Evolutionary conservation across 2,113 vertebrate genomes (phyloP).

Genomic region (Procavia capensis): DNA sequence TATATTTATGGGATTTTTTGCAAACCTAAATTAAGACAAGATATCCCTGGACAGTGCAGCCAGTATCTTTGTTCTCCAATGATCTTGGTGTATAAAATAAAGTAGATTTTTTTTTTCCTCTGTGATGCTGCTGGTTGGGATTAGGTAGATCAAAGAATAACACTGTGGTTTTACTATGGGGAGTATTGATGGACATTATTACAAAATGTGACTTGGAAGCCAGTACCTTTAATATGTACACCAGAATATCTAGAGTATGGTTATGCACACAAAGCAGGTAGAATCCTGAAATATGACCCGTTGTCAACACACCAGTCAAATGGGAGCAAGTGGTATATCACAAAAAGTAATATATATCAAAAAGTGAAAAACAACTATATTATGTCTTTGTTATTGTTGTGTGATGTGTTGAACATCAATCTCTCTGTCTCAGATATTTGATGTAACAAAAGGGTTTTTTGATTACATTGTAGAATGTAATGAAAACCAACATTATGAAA

Average conservation of each 20-base stretch:
- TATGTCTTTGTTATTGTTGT: too few species aligned
- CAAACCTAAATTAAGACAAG: neutral
- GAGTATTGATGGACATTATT: neutral
- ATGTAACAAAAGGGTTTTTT: neutral
- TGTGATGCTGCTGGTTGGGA: neutral
- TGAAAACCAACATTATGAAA: neutral
- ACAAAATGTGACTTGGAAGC: neutral
- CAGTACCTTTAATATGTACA: neutral
- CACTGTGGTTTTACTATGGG: neutral
- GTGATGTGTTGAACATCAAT: neutral
- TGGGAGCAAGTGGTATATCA: neutral
- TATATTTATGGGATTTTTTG: neutral
- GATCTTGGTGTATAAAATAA: neutral
- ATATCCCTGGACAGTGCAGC: neutral
- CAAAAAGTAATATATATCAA: conserved; percentile 5
- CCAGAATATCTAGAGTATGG: neutral
- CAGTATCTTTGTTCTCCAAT: neutral
- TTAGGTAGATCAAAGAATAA: neutral
- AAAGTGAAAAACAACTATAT: neutral
- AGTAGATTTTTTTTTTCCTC: neutral
- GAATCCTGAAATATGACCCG: neutral
- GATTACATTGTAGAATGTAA: neutral
- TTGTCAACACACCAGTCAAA: neutral
- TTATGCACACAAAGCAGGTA: neutral
- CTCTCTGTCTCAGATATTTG: neutral